Evolutionary conservation across 1,140 invertebrate species (phyloP), one percentile per base, ranked within the genome.

Genomic region (Spodoptera litura): DNA sequence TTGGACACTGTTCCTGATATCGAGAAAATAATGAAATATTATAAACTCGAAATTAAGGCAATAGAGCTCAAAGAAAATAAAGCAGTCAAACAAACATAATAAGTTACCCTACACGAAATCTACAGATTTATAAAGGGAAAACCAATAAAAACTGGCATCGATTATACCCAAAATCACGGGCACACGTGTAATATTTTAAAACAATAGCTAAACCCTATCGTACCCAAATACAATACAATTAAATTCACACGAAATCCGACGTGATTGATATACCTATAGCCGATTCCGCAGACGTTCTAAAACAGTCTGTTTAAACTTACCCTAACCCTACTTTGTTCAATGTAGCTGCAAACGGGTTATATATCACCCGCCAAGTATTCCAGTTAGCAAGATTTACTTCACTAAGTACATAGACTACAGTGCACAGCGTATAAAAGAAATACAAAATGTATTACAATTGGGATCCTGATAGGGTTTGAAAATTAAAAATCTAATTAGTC

Each of bases 311-410:
- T 49, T 70, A 49, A 77, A 68, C 61, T 62, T 44, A 44, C 27
- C 59, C 49, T 75, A 51, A 68, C 58, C 27, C 27, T 44, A 55
- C 31, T 58, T 68, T 49, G 74, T 77, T 77, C 74, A 35, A 64
- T 35, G 51, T 44, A 15, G n/a, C 35, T 38, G 62, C 38, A 13
- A 77, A 58, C 61, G 59, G 52, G 74, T 77, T 68, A 68, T 77
- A 56, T 53, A 64, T 76, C 51, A 76, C 59, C 53, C 20, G 4
- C 38, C 20, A 35, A 66, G 74, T 58, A 56, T 66, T 68, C 62
- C 52, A 55, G 74, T 58, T 77, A 38, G 35, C 31, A n/a, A 56
- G 74, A 68, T 77, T 77, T 77, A 68, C 53, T 31, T 56, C 11
- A 27, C 73, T 49, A 77, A 76, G 59, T 76, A 77, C 61, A 49